These are phyloP conservation scores for Geodia barretti DNA, from an alignment of 37 sponge, comb jelly and placozoan genomes.

Conservation along the genomic window DNA sequence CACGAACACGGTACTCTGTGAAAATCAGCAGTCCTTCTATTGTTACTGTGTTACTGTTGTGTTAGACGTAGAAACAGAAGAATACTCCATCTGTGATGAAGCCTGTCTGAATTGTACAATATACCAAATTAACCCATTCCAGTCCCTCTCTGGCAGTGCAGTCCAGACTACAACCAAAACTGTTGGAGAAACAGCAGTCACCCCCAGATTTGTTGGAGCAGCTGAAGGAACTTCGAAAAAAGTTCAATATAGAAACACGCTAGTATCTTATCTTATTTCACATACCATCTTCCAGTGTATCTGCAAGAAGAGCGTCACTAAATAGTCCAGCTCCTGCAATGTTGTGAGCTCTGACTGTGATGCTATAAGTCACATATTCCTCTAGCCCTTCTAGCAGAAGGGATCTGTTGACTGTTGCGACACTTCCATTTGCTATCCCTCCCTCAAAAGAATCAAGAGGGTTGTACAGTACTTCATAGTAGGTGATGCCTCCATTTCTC, in stretches of 20 bases:
- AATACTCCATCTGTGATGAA: no score
- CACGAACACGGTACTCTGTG: no score
- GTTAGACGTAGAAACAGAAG: no score
- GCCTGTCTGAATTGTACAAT: no score
- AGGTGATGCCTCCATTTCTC: slow-evolving; percentile 39
- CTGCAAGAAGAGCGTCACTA: not conserved
- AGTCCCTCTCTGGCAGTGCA: no score
- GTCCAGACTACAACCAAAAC: not conserved
- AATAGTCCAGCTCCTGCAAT: not conserved
- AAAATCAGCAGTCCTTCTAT: no score
- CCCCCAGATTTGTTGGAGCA: slow-evolving; percentile 3
- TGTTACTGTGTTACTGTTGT: no score
- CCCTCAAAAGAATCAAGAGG: slow-evolving; percentile 4
- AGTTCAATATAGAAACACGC: no score
- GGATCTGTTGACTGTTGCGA: not conserved
- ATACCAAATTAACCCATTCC: no score
- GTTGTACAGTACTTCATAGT: slow-evolving; percentile 26
- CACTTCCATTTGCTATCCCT: not conserved
- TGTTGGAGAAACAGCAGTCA: not conserved
- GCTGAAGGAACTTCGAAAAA: slow-evolving; percentile 19
- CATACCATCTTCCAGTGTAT: not conserved
- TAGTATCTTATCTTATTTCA: no score
- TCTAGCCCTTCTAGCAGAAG: not conserved
- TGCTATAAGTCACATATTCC: not conserved
- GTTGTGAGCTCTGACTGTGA: not conserved